Percentiles rank a stretch among this genome's conserved stretches.
Evolutionary conservation across 2,797 vertebrate species (phyloP).

Genomic region (Alauda arvensis): DNA sequence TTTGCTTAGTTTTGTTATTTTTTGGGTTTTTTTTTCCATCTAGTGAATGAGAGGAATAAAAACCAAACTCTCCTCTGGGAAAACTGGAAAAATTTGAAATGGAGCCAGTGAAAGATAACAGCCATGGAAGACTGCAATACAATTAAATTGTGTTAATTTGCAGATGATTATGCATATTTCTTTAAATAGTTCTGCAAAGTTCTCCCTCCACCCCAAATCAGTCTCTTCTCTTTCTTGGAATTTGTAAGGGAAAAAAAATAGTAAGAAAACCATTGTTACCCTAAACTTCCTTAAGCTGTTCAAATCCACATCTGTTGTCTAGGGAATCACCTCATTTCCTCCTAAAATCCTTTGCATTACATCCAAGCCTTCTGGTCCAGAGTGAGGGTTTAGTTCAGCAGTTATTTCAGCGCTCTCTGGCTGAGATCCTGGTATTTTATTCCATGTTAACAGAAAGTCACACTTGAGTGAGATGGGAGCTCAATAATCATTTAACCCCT

Average conservation of each 20-base stretch:
- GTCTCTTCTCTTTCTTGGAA: not conserved
- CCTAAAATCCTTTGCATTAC: not conserved
- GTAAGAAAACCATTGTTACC: not conserved
- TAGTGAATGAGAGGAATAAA: not conserved
- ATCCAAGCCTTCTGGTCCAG: not conserved
- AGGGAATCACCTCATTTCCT: conserved; percentile 29
- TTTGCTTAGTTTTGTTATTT: not conserved
- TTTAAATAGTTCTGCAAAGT: not conserved
- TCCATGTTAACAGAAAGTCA: not conserved
- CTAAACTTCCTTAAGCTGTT: conserved; percentile 8
- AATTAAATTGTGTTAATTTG: conserved; percentile 17
- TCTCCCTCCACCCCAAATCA: not conserved
- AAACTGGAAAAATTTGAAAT: conserved; percentile 8
- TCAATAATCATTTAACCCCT: not conserved
- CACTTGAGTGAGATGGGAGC: not conserved
- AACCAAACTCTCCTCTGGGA: not conserved
- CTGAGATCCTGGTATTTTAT: not conserved
- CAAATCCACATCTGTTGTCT: conserved; percentile 13
- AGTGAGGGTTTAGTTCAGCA: not conserved
- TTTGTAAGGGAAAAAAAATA: not conserved
- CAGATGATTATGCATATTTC: not conserved
- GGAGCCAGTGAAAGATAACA: conserved; percentile 25
- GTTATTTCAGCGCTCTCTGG: not conserved
- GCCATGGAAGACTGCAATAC: not conserved
- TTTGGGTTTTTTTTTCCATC: not conserved